Base-by-base conservation (phyloP, 1,140 invertebrate genomes). In the Coptotermes formosanus region DNA sequence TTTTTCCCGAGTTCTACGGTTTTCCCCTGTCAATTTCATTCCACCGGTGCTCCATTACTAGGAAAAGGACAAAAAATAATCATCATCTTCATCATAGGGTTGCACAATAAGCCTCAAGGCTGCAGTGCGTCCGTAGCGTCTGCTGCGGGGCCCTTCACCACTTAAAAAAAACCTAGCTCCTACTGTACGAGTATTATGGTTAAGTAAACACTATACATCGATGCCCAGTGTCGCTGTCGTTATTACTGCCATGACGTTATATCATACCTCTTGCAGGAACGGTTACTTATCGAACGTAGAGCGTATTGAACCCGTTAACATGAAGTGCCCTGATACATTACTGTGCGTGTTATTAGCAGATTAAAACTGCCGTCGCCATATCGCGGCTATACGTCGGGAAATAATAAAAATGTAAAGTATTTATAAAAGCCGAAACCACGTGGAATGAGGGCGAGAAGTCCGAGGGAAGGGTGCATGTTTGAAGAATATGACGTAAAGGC, bases 281-380 rank as follows among this genome's bases (percentile, higher is more conserved):
- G 59, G 3, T 30, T 8, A 75, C 64, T 75, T 75, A 75, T 75
- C 64, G 64, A 75, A 75, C n/a, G 2, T 30, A 30, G 2, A 75
- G 64, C n/a, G 64, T 75, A 75, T 75, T 75, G 64, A 75, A 75
- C 64, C 64, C 64, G 30, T 75, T 75, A 75, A 75, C 64, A n/a
- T 75, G 64, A 75, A 75, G 64, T 75, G n/a, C 9, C n/a, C 59
- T 64, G 25, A 64, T 64, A 64, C 25, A 64, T 16, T 64, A 64
- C 59, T 2, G 9, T 75, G 64, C 64, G 64, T 75, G 64, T 16
- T 30, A 11, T 16, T n/a, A 30, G 64, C 30, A 75, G 64, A 75
- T 75, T 75, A 75, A 75, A 75, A n/a, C n/a, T 2, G 25, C 9
- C 11, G 64, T 2, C 8, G 4, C 30, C 64, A 25, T 75, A 75